These are phyloP conservation scores for Oeneis ivallda DNA, from an alignment of 2,888 invertebrate species.

Conservation along the genomic window DNA sequence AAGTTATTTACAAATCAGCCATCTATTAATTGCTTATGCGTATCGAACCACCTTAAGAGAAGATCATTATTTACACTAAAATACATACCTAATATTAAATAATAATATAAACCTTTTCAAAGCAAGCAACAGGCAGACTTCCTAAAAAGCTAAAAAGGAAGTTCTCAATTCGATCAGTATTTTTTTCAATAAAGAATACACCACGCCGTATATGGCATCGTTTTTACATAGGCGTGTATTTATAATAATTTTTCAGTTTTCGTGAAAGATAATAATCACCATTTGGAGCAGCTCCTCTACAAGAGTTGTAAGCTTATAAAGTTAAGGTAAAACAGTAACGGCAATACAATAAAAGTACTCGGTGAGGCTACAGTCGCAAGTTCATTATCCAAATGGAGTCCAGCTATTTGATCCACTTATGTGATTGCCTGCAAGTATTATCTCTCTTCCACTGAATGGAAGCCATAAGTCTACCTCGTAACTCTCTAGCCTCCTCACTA, in stretches of 20 bases:
- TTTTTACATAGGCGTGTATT: no score
- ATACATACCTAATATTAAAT: no score
- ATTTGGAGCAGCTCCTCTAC: neutral
- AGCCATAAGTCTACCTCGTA: constrained; percentile 80
- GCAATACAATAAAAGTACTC: constrained; percentile 59
- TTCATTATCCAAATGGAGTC: constrained; percentile 82
- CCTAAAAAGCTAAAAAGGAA: no score
- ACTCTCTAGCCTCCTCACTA: constrained; percentile 71
- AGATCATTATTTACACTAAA: no score
- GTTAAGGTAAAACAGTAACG: constrained; percentile 44
- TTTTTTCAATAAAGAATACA: no score
- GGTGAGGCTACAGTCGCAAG: constrained; percentile 68
- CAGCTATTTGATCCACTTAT: constrained; percentile 82
- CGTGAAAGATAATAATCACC: no score
- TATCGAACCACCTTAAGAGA: no score
- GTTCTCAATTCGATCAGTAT: no score
- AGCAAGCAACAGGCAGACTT: neutral
- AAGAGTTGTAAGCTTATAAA: neutral
- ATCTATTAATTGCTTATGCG: no score
- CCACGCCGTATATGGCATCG: no score
- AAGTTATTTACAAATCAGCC: no score
- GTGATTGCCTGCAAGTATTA: constrained; percentile 81
- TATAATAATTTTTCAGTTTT: neutral
- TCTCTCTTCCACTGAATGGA: constrained; percentile 76
- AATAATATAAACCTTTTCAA: no score